These are phyloP conservation scores for Agonum fuliginosum DNA, from an alignment of 2,888 invertebrate genomes.

Conservation along the genomic window DNA sequence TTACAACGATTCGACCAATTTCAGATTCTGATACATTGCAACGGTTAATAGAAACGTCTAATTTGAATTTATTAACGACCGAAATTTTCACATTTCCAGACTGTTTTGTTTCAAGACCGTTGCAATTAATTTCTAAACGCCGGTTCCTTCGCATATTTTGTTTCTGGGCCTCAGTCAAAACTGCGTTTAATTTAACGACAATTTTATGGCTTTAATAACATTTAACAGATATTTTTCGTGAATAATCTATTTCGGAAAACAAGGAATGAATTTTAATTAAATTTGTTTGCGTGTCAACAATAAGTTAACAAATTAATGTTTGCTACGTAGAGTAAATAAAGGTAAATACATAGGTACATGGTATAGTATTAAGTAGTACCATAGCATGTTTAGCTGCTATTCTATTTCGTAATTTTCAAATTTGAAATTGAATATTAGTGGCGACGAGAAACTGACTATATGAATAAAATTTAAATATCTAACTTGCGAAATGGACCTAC, in stretches of 20 bases:
- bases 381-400: no score
- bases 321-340: neutral
- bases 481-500: no score
- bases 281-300: neutral
- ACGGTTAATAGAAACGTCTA: neutral
- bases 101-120: neutral
- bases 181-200: neutral
- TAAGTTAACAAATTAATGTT: neutral
- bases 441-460: no score
- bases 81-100: neutral
- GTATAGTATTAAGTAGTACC: no score
- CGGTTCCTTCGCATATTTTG: no score
- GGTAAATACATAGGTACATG: no score
- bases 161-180: no score
- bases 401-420: no score
- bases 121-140: neutral
- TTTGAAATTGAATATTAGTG: no score
- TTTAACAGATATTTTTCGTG: neutral
- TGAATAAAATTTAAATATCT: no score
- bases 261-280: neutral
- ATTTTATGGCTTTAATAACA: neutral
- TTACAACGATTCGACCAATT: slow-evolving; percentile 21
- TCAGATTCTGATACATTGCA: neutral
- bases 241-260: neutral
- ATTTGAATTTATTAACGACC: neutral